These are phyloP conservation scores for Luidia sarsii DNA, from an alignment of 53 echinoderm and acorn worm genomes.

Conservation along the genomic window DNA sequence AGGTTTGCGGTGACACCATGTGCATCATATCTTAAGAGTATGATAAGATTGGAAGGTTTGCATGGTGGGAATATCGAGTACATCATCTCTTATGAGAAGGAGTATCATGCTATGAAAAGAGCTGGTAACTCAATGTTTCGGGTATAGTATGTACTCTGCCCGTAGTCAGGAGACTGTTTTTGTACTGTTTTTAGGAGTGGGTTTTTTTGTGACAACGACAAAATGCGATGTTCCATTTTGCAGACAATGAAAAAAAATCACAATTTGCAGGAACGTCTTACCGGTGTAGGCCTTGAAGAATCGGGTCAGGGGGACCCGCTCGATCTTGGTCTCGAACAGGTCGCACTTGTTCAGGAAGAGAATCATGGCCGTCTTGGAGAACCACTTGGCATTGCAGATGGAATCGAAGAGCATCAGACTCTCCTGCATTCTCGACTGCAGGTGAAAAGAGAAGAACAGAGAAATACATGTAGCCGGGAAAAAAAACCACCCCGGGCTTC, in stretches of 20 bases:
- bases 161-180: no score
- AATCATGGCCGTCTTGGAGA: slow-evolving; percentile 66
- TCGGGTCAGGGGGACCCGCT: slow-evolving; percentile 52
- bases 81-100: no score
- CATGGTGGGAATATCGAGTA: no score
- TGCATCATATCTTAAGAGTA: no score
- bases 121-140: no score
- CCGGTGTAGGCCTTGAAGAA: slow-evolving; percentile 73
- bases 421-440: slow-evolving; percentile 71
- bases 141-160: no score
- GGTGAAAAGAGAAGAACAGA: not conserved
- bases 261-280: slow-evolving; percentile 2
- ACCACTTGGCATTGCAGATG: slow-evolving; percentile 78
- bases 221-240: not conserved
- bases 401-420: slow-evolving; percentile 68
- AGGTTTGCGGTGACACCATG: no score
- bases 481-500: no score
- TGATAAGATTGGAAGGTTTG: no score
- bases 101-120: no score
- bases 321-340: slow-evolving; percentile 70
- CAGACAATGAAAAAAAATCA: not conserved
- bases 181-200: no score
- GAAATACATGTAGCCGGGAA: no score
- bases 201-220: not conserved
- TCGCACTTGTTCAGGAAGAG: slow-evolving; percentile 83